A percentile compares a stretch with the other conserved stretches of the same genome.
Evolutionary conservation across 2,113 vertebrate genomes (phyloP).

Genomic region (Octodon degus): DNA sequence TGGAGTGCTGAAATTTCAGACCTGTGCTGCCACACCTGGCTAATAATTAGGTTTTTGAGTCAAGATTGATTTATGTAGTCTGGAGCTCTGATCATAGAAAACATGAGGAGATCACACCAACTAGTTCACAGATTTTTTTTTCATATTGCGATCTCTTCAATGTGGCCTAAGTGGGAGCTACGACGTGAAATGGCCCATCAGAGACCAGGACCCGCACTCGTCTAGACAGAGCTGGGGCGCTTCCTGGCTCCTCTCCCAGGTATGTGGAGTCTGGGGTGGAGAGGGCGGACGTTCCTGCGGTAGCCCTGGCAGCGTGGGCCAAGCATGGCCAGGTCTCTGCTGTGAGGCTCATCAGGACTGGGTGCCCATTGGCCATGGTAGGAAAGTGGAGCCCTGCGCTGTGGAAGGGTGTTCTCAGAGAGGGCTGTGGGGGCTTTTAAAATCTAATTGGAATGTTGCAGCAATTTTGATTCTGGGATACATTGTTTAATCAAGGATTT

Average conservation of each 20-base stretch:
- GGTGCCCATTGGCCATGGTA: neutral
- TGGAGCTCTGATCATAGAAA: conserved; percentile 26
- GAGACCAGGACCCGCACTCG: neutral
- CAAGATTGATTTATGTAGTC: conserved; percentile 61
- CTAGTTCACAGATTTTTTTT: conserved; percentile 63
- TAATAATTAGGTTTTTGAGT: conserved; percentile 54
- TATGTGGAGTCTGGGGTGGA: neutral
- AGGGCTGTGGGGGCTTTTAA: neutral
- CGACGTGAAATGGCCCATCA: neutral
- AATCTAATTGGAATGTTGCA: neutral
- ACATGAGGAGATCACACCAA: conserved; percentile 62
- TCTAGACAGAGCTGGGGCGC: neutral
- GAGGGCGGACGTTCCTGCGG: neutral
- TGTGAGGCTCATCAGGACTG: neutral
- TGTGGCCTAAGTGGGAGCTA: conserved; percentile 32
- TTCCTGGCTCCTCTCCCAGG: neutral
- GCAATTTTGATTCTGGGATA: neutral
- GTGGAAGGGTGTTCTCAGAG: conserved; percentile 31
- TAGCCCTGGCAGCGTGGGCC: neutral
- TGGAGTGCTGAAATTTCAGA: neutral
- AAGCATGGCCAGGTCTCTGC: neutral
- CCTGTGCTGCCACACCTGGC: neutral
- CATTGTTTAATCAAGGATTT: conserved; percentile 12
- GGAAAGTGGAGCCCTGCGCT: neutral
- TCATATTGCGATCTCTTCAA: conserved; percentile 40